Evolutionary conservation across 2,113 vertebrate species (phyloP), one percentile per base, ranked within the genome.

Genomic region (Gallinago paraguaiae): DNA sequence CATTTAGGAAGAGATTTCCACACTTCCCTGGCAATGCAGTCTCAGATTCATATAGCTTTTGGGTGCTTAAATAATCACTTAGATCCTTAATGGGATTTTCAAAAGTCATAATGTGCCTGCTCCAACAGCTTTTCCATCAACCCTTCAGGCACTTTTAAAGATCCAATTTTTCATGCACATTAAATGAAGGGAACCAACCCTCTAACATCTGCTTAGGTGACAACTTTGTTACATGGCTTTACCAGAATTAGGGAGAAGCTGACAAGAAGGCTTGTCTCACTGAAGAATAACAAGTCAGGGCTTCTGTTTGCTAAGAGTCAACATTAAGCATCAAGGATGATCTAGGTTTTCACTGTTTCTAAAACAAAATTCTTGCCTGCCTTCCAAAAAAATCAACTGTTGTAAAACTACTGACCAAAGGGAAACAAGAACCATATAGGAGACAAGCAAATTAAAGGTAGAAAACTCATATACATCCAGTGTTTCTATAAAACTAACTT

Each of bases 91-190:
- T 2, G 9, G 37, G 71, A 65, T 63, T 82, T 86, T 88, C 59
- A 35, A 22, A 65, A 0, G 0, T 33, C 25, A 35, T 28, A 24
- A 3, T 6, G 12, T 69, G 30, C 30, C 30, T 0, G 0, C 28
- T 50, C 17, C 46, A 37, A 56, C 10, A 22, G 20, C 54, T 51
- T 70, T 81, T 46, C 37, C 28, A 19, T 41, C 23, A 82, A 12
- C 4, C 7, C 35, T 35, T 63, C 0, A 7, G 64, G 50, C 68
- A 61, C 43, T 69, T 45, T 9, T 28, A 23, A 56, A 82, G 24
- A 51, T 48, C 43, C 48, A 82, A 0, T 28, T 65, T 31, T 69
- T 31, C 0, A 4, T 72, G 48, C 57, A 27, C 12, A 13, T 51
- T 7, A 43, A 77, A 71, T 12, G 28, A 69, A 18, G 13, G 17